phyloP scores from a whole-genome alignment of 2,113 vertebrate genomes.

The Mastomys coucha region DNA sequence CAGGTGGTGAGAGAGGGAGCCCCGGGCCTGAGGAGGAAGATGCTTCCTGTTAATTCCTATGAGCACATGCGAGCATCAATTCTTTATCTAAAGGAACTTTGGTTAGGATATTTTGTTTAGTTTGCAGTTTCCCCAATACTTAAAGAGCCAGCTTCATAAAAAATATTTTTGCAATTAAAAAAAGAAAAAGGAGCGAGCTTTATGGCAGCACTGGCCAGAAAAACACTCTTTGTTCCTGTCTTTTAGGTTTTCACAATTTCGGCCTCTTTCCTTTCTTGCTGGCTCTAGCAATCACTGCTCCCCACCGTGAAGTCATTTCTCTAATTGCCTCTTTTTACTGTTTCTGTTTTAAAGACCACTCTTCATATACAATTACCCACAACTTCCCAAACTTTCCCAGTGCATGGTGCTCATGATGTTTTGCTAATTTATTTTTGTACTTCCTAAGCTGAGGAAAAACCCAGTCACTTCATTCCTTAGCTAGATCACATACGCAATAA shows the following conservation, averaged over 20 bases:
- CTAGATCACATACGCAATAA: neutral
- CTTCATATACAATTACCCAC: neutral
- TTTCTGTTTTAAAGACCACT: neutral
- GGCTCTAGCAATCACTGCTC: neutral
- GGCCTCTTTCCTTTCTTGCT: neutral
- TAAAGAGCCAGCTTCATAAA: neutral
- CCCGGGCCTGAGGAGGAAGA: too few relatives aligned
- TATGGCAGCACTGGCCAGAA: neutral
- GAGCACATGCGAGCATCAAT: neutral
- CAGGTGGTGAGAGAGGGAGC: neutral
- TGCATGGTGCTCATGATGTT: neutral
- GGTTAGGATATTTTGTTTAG: neutral
- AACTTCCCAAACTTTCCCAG: neutral
- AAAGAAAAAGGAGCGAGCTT: neutral
- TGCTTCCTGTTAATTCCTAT: neutral
- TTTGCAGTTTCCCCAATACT: neutral
- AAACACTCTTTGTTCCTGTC: neutral
- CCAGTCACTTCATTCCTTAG: neutral
- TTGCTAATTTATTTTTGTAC: neutral
- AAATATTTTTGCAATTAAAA: neutral
- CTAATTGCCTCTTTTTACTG: neutral
- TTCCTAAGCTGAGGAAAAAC: conserved; percentile 4
- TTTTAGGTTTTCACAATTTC: neutral
- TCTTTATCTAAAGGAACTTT: neutral
- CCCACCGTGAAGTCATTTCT: accelerated